Base-by-base conservation (phyloP, 1,140 invertebrate species). In the Polypedilum vanderplanki region DNA sequence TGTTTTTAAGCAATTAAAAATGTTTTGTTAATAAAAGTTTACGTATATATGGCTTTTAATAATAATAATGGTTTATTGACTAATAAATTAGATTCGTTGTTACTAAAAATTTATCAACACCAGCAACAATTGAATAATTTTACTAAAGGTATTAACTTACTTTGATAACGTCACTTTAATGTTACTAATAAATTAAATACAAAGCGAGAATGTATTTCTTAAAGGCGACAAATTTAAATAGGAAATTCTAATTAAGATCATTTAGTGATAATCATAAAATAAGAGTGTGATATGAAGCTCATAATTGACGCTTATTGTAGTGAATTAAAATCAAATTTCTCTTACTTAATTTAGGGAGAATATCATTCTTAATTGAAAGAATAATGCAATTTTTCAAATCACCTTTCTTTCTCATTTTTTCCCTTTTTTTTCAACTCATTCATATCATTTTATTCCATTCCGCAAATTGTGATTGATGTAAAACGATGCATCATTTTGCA, bases 401-500 rank as follows among this genome's bases (percentile, higher is more conserved):
- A 33, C 24, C 24, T 33, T 33, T 33, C 24, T 33, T 33, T 33
- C 24, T 33, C 24, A 20, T 73, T 20, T 10, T 18, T 73, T 10
- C 67, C 24, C 5, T 5, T 18, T 20, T 15, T 5, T 18, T 20
- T 22, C 24, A 33, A 24, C 18, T 17, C 9, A 22, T 20, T 20
- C 67, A 70, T 17, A 1, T 73, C 41, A 22, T 73, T 33, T 33
- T 33, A 33, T 33, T 73, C 7, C 73, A 5, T n/a, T 33, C 22
- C n/a, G 24, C 15, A 74, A 74, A 74, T 74, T 74, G 73, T 74
- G 73, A 74, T 74, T 74, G 73, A 74, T 74, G 73, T 20, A 74
- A 41, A 18, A n/a, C 24, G 22, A 74, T 74, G 41, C 41, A 74
- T 74, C 41, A 41, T 74, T 20, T 15, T 41, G 40, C 20, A 20